phyloP scores from a whole-genome alignment of 2,888 invertebrate species.

The Amiota minor region DNA sequence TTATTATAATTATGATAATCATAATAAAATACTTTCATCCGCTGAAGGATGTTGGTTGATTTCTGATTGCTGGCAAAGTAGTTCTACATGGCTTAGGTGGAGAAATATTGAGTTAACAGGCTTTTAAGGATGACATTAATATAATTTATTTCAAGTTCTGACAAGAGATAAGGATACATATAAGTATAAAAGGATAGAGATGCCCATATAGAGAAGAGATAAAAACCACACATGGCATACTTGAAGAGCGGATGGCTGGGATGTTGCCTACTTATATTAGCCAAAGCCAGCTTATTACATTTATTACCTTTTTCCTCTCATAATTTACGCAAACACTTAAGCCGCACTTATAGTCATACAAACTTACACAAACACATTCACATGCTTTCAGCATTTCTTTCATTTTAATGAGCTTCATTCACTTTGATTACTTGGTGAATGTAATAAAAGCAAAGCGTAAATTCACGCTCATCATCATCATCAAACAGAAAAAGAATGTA shows the following conservation, averaged over 20 bases:
- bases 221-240: not conserved
- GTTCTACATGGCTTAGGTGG: too few species aligned
- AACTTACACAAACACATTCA: not conserved
- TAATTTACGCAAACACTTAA: not conserved
- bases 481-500: not conserved
- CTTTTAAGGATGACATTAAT: slow-evolving; percentile 1
- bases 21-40: too few species aligned
- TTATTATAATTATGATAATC: too few species aligned
- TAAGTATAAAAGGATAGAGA: too few species aligned
- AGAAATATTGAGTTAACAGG: not conserved
- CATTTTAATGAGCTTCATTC: not conserved
- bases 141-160: slow-evolving; percentile 18
- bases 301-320: slow-evolving; percentile 43
- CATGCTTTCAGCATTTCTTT: slow-evolving; percentile 49
- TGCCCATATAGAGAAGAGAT: too few species aligned
- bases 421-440: not conserved
- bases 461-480: too few species aligned
- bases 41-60: not conserved
- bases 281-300: slow-evolving; percentile 46
- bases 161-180: not conserved
- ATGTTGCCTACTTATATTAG: too few species aligned
- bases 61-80: not conserved
- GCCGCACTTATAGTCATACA: not conserved
- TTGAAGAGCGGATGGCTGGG: too few species aligned
- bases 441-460: too few species aligned